Evolutionary conservation across 2,888 invertebrate species (phyloP), one percentile per base, ranked within the genome.

Genomic region (Limnephilus auricula): DNA sequence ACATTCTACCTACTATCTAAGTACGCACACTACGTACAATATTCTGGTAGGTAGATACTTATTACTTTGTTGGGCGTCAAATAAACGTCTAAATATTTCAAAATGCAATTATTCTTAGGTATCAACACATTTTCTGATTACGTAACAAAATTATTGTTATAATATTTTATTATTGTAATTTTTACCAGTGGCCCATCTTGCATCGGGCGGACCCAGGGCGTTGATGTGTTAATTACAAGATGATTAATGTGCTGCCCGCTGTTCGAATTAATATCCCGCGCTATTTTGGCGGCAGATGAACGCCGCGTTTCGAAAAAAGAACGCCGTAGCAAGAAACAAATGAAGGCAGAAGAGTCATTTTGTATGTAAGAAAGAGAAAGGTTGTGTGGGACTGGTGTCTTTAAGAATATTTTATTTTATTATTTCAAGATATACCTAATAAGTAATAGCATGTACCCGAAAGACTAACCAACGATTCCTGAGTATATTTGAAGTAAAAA

Each of bases 221-320:
- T 90, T 93, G 93, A 93, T 93, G 93, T 92, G 90, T 92, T 92
- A 92, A 92, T 92, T 92, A 92, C 92, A 92, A 92, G 89, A 92
- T 91, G 92, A 92, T 92, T 89, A 91, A 92, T 92, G 91, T 83
- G 90, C 91, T 84, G 65, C 91, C 92, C 92, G 92, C 92, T 88
- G 92, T 90, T 92, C 82, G 84, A 91, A 92, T 92, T 92, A 92
- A 92, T 92, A 92, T 90, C 84, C 85, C 91, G 50, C 89, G 89
- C 79, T 90, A 91, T 92, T 91, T 91, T 90, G 91, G 90, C 91
- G 91, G 90, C 92, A 91, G 92, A 90, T 88, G 90, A 86, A 90
- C 85, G 87, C 87, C 87, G 31, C 50, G 50, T 89, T 31, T 79
- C n/a, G 30, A 89, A 89, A 79, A 79, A 89, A 89, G 30, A 37